Base-by-base conservation (phyloP, 2,113 vertebrate genomes). In the Megaleporinus macrocephalus region DNA sequence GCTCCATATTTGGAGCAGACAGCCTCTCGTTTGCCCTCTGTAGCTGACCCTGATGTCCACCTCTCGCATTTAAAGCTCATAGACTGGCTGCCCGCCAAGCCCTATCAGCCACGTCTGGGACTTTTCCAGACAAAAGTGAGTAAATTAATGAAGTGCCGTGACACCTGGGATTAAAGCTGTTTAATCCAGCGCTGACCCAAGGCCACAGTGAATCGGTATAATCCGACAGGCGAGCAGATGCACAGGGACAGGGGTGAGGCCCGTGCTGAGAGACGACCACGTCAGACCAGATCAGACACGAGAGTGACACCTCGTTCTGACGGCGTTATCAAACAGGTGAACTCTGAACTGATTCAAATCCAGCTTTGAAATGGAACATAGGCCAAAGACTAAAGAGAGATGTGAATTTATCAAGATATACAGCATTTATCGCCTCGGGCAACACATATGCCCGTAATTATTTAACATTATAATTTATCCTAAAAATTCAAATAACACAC, bases 121-220 rank as follows among this genome's bases (percentile, higher is more conserved):
- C 33, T 85, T 65, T 44, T 63, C 73, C 59, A 63, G 47, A 62
- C 29, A 59, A 72, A 61, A 78, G 69, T 81, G 69, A 82, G 74
- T 86, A 78, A 86, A 84, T 81, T 75, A 84, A 86, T 84, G 78
- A 73, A 78, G 77, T 71, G 55, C 70, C 71, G 79, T 81, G 72
- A 75, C 82, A 84, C 79, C 59, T 66, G 82, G 85, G 85, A 84
- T 55, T 75, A 76, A 36, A 27, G 55, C 6, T 27, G 51, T 81
- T 78, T 84, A 86, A 84, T 84, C 82, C 73, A 55, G 55, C 16
- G 18, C 63, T 78, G 69, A 84, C 66, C 61, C 62, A 53, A 65
- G 55, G 75, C 63, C 78, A 81, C 51, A 30, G 59, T 61, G 76
- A 72, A 66, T 81, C 75, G 81, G 70, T 68, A 66, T 79, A 86